phyloP scores from a whole-genome alignment of 2,888 invertebrate genomes.

The Mylabris sibirica region DNA sequence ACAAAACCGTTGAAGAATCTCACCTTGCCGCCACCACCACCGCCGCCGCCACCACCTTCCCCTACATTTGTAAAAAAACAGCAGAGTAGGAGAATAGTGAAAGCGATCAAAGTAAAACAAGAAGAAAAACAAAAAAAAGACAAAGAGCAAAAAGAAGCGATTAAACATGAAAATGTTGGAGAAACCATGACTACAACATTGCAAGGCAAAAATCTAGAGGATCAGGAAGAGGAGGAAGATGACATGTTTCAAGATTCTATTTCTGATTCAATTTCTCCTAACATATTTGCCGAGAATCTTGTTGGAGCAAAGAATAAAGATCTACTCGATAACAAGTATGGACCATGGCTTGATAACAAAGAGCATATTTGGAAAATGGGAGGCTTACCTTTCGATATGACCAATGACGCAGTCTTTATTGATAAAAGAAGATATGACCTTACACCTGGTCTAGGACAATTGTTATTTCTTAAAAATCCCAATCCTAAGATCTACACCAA shows the following conservation, averaged over 20 bases:
- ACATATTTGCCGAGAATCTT: background rate
- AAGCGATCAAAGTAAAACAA: too few relatives aligned
- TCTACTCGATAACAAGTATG: constrained; percentile 22
- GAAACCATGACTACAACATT: too few relatives aligned
- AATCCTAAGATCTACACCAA: constrained; percentile 19
- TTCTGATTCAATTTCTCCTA: too few relatives aligned
- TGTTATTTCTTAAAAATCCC: constrained; percentile 30
- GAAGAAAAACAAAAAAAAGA: too few relatives aligned
- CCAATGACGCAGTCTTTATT: constrained; percentile 23
- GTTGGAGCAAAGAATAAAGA: background rate
- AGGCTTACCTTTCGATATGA: constrained; percentile 15
- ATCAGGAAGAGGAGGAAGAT: background rate
- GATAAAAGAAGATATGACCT: constrained; percentile 27
- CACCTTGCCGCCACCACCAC: background rate
- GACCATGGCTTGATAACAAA: constrained; percentile 14
- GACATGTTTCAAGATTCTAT: background rate
- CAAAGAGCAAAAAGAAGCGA: too few relatives aligned
- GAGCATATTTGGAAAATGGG: constrained; percentile 25
- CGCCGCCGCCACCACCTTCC: too few relatives aligned
- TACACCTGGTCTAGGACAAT: constrained; percentile 27
- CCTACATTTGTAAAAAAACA: too few relatives aligned
- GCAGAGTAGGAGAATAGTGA: too few relatives aligned
- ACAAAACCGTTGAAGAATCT: constrained; percentile 20
- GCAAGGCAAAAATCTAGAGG: background rate
- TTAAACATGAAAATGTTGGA: background rate